A percentile compares a stretch with the other conserved stretches of the same genome.
Evolutionary conservation across 2,113 vertebrate genomes (phyloP).

Genomic region (Hiodon alosoides): DNA sequence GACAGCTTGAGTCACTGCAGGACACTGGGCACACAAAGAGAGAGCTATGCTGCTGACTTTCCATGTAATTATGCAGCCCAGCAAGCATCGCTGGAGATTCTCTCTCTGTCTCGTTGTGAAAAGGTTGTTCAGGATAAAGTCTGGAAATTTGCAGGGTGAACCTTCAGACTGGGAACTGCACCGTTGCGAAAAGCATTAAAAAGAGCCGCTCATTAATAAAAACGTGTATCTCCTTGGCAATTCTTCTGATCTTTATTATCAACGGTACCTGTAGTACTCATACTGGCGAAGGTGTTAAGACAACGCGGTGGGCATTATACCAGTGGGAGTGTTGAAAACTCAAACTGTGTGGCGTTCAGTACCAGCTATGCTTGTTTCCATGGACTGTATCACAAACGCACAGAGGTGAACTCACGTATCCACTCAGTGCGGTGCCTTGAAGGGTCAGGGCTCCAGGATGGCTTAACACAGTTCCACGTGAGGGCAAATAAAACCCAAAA

Average conservation of each 20-base stretch:
- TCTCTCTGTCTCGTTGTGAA: neutral
- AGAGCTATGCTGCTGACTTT: neutral
- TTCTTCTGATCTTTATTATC: neutral
- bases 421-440: neutral
- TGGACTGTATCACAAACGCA: neutral
- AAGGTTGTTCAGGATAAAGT: neutral
- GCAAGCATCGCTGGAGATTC: neutral
- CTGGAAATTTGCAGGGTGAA: neutral
- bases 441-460: too few relatives aligned
- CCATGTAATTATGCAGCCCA: constrained; percentile 15
- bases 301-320: neutral
- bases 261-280: too few relatives aligned
- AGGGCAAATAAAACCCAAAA: too few relatives aligned
- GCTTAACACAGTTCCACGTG: too few relatives aligned
- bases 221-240: neutral
- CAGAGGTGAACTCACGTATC: neutral
- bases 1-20: constrained; percentile 14
- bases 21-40: neutral
- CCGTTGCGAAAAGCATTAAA: neutral
- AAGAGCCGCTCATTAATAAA: neutral
- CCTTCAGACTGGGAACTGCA: neutral
- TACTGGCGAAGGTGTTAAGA: too few relatives aligned
- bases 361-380: neutral
- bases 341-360: neutral
- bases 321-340: neutral